Conservation (phyloP, 37 sponge, comb jelly and placozoan species). For the Amphimedon queenslandica region DNA sequence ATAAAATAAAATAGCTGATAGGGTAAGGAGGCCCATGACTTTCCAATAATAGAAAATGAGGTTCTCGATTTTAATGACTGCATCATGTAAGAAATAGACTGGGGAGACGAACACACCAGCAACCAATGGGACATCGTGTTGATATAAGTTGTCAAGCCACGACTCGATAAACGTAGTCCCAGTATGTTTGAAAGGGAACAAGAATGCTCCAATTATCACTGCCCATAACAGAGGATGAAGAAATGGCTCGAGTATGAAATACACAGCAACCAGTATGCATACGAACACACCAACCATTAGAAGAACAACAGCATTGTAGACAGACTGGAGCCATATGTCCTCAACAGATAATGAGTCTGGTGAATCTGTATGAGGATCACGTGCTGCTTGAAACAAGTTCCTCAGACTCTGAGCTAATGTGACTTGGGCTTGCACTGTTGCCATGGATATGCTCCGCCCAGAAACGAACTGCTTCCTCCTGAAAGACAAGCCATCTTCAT, state of each 20-base stretch:
- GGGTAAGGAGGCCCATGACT: not conserved
- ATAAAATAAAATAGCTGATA: slow-evolving; percentile 9
- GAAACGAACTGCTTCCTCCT: not conserved
- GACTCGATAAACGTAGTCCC: slow-evolving; percentile 35
- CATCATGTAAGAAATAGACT: slow-evolving; percentile 39
- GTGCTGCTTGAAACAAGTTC: not conserved
- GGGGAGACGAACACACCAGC: slow-evolving; percentile 55
- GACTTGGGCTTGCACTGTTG: not conserved
- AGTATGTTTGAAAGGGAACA: slow-evolving; percentile 86
- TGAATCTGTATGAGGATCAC: not conserved
- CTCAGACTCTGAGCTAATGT: not conserved
- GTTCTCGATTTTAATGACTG: slow-evolving; percentile 2
- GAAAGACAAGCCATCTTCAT: not conserved
- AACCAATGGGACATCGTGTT: slow-evolving; percentile 21
- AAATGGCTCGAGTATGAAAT: slow-evolving; percentile 80
- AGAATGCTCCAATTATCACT: slow-evolving; percentile 69
- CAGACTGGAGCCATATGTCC: slow-evolving; percentile 52
- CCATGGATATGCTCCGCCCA: not conserved
- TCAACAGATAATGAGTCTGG: not conserved
- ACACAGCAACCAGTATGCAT: slow-evolving; percentile 49
- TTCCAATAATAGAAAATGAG: not conserved
- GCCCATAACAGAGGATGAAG: slow-evolving; percentile 96
- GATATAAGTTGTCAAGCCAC: slow-evolving; percentile 35
- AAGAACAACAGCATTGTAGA: slow-evolving; percentile 50
- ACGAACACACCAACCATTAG: slow-evolving; percentile 50